A percentile compares a stretch with the other conserved stretches of the same genome.
Conservation (phyloP, 2,888 invertebrate genomes). For the Clanis bilineata region DNA sequence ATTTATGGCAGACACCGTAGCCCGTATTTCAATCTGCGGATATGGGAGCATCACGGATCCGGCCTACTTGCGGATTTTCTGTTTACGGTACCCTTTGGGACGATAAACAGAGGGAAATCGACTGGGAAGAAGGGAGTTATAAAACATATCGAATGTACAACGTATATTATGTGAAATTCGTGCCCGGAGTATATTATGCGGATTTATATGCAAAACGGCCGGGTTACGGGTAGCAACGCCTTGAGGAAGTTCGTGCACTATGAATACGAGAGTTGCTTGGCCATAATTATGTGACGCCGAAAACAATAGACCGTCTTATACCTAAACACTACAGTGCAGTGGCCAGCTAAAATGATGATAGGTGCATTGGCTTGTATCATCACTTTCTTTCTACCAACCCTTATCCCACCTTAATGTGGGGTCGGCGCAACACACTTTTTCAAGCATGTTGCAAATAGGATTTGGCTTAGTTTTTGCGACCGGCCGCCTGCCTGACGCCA, state of each 20-base stretch:
- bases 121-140: conserved; percentile 39
- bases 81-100: conserved; percentile 41
- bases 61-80: conserved; percentile 33
- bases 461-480: too few species aligned
- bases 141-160: conserved; percentile 41
- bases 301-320: neutral
- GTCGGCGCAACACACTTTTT: too few species aligned
- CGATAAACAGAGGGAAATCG: conserved; percentile 47
- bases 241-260: conserved; percentile 6
- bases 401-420: too few species aligned
- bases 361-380: neutral
- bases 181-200: conserved; percentile 7
- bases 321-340: neutral
- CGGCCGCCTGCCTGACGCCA: too few species aligned
- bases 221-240: neutral
- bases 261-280: conserved; percentile 3
- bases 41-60: conserved; percentile 28
- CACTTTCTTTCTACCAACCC: too few species aligned
- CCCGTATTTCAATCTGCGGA: conserved; percentile 30
- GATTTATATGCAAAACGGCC: conserved; percentile 14
- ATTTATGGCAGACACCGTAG: conserved; percentile 24
- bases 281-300: neutral
- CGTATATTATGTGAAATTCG: conserved; percentile 22
- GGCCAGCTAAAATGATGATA: neutral
- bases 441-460: too few species aligned